Evolutionary conservation across 2,888 invertebrate genomes (phyloP), one percentile per base, ranked within the genome.

Genomic region (Drosophila subquinaria): DNA sequence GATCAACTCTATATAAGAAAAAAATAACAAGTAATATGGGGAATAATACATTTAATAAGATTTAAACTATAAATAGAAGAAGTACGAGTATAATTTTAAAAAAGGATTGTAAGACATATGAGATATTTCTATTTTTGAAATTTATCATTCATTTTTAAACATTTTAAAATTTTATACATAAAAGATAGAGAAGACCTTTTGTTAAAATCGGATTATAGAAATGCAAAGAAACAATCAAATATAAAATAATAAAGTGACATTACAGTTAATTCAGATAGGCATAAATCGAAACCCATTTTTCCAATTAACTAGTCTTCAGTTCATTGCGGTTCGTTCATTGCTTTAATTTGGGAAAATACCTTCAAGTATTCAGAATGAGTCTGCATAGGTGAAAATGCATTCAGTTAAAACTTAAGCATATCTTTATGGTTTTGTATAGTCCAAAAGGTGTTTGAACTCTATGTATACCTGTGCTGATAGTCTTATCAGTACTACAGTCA

Each of bases 401-500:
- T 42, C 13, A 45, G 45, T 13, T 30, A 55, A 4, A 36, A 17
- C 15, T 15, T 23, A 4, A 11, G 9, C 17, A 66, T 48, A 42
- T 67, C 27, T 55, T 48, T 36, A 40, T 30, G 27, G 3, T n/a
- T 1, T 1, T 36, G 15, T 2, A 15, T 15, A 15, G 15, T 10
- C 13, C 3, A n/a, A 27, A 68, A 53, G 71, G 71, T 50, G 42
- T 42, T 62, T 70, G 50, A 69, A 62, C 71, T 61, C n/a, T 48
- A 3, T 8, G 38, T 0, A 23, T 13, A 10, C 1, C 20, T 30
- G 33, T 30, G 33, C 57, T 47, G 66, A 43, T 38, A 61, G 35
- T 33, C 15, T 51, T 69, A 68, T 69, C 68, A 52, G 27, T 13
- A 30, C 35, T 35, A 51, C 2, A 36, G 23, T n/a, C 13, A 52